These are phyloP conservation scores for Drosophila parvula DNA, from an alignment of 1,140 invertebrate genomes.

Conservation along the genomic window DNA sequence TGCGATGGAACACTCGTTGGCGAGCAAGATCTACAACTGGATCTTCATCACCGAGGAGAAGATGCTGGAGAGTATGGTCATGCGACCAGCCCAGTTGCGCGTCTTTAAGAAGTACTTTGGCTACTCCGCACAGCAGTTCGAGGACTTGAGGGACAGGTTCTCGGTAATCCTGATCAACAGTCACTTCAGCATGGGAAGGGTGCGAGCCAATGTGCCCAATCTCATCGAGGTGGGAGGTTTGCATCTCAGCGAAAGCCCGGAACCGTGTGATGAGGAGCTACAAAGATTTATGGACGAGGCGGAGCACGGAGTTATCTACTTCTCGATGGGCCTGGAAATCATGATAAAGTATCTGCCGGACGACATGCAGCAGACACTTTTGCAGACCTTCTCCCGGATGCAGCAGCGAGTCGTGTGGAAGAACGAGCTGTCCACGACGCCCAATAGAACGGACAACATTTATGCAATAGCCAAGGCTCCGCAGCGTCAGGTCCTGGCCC, in stretches of 20 bases:
- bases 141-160: slow-evolving; percentile 39
- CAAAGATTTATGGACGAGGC: slow-evolving; percentile 86
- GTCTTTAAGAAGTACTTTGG: slow-evolving; percentile 69
- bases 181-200: slow-evolving; percentile 61
- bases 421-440: slow-evolving; percentile 76
- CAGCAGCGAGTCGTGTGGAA: slow-evolving; percentile 85
- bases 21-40: slow-evolving; percentile 80
- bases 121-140: slow-evolving; percentile 21
- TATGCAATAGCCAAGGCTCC: slow-evolving; percentile 85
- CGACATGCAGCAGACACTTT: slow-evolving; percentile 78
- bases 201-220: slow-evolving; percentile 66
- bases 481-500: slow-evolving; percentile 84
- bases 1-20: slow-evolving; percentile 71
- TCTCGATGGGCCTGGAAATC: slow-evolving; percentile 87
- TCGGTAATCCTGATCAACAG: slow-evolving; percentile 65
- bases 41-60: slow-evolving; percentile 51
- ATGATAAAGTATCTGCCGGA: slow-evolving; percentile 84
- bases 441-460: slow-evolving; percentile 86
- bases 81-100: slow-evolving; percentile 62
- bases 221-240: slow-evolving; percentile 85
- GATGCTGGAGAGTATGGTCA: slow-evolving; percentile 17
- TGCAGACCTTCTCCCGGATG: slow-evolving; percentile 28
- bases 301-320: slow-evolving; percentile 86
- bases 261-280: slow-evolving; percentile 64
- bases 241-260: slow-evolving; percentile 84